Percentiles rank a stretch among this genome's conserved stretches.
Conservation (phyloP, 1,140 invertebrate species). For the Trichoplusia ni region DNA sequence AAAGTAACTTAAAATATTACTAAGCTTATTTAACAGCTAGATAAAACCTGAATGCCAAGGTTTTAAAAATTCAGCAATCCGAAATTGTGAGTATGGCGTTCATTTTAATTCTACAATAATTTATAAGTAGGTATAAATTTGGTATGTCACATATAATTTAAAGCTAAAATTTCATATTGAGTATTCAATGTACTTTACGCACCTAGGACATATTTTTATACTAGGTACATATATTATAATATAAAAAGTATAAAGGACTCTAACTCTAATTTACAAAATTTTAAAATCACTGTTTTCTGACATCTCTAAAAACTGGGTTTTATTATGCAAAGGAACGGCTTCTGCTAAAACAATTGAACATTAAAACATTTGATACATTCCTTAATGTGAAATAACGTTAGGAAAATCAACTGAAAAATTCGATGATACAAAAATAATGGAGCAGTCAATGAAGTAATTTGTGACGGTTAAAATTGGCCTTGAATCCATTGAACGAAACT, state of each 20-base stretch:
- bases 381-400: background rate
- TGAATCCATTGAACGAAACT: no score
- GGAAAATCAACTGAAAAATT: no score
- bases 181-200: constrained; percentile 26
- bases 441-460: no score
- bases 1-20: no score
- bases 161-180: constrained; percentile 29
- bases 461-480: no score
- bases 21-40: no score
- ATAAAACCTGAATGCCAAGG: no score
- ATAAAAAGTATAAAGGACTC: constrained; percentile 26
- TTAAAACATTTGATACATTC: no score
- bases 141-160: constrained; percentile 30
- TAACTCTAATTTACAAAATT: constrained; percentile 29
- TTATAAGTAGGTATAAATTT: constrained; percentile 27
- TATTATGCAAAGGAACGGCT: constrained; percentile 4
- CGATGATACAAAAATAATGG: no score
- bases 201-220: constrained; percentile 1
- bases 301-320: constrained; percentile 29
- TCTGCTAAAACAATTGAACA: background rate
- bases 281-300: constrained; percentile 44
- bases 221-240: constrained; percentile 20
- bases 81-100: constrained; percentile 17
- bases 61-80: no score
- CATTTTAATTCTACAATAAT: constrained; percentile 10